Conservation (phyloP, 2,797 vertebrate species). For the Perodicticus potto region DNA sequence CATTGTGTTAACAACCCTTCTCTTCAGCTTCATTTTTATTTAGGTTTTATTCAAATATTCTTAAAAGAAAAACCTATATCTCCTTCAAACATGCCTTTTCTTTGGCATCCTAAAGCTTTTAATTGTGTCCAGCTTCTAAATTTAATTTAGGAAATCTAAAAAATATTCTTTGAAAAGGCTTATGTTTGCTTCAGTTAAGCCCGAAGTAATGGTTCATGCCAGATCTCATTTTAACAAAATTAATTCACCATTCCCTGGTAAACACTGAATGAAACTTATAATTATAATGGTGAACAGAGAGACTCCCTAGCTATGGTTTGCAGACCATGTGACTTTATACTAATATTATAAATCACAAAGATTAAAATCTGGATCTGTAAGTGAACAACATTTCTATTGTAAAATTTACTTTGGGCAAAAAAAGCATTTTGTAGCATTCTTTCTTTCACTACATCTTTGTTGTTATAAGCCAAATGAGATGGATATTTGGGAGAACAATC, state of each 20-base stretch:
- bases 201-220: slow-evolving; percentile 40
- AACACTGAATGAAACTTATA: slow-evolving; percentile 49
- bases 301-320: slow-evolving; percentile 13
- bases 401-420: slow-evolving; percentile 50
- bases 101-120: slow-evolving; percentile 57
- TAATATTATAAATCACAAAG: slow-evolving; percentile 60
- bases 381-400: slow-evolving; percentile 33
- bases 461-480: slow-evolving; percentile 52
- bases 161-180: not conserved
- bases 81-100: slow-evolving; percentile 51
- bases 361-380: slow-evolving; percentile 64
- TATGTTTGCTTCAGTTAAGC: slow-evolving; percentile 54
- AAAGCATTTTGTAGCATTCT: slow-evolving; percentile 50
- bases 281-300: slow-evolving; percentile 49
- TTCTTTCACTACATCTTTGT: slow-evolving; percentile 26
- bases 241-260: slow-evolving; percentile 47
- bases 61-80: slow-evolving; percentile 50
- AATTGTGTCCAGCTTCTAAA: slow-evolving; percentile 62
- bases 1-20: not conserved
- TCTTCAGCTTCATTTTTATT: slow-evolving; percentile 56
- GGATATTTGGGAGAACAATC: not conserved
- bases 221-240: slow-evolving; percentile 69
- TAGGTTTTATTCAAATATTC: slow-evolving; percentile 58
- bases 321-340: slow-evolving; percentile 23
- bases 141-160: slow-evolving; percentile 57